Base-by-base conservation (phyloP, 92 coral and sea anemone genomes). In the Zoanthus solanderi region DNA sequence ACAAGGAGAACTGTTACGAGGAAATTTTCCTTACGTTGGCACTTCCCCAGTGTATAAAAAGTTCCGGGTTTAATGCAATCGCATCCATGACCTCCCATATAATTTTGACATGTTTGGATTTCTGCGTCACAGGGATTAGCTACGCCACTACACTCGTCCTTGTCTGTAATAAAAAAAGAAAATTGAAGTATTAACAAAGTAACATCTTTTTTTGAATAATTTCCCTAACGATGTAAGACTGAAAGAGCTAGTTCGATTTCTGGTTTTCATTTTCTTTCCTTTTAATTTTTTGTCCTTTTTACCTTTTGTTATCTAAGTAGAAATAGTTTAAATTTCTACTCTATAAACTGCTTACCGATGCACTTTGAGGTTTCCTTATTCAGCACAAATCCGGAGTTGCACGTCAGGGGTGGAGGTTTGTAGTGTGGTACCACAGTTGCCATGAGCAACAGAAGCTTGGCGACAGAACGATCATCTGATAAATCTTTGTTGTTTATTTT, bases 71-170 rank as follows among this genome's bases (percentile, higher is more conserved):
- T 84, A 7, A 60, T 67, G 79, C 98, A 94, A 8, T 90, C 96
- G 32, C 98, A 94, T 13, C 88, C 94, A 75, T 86, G 83, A n/a
- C 98, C 95, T 37, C 95, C 98, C 45, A 44, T 78, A 76, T 92
- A 93, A 86, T 94, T 93, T 78, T 92, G 95, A 77, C 98, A 94
- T 14, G 79, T 69, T 85, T 94, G 95, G 46, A 83, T 92, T 9
- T 53, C 32, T 54, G 87, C 76, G 87, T 77, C 67, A 31, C 98
- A 94, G 52, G 72, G 71, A n/a, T 42, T 74, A 16, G 81, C 17
- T 44, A 42, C 28, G 8, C 48, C 29, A 11, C 71, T 60, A 37
- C 98, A 94, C 71, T 94, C 98, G 52, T 94, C 73, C 44, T 83
- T 56, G 87, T 94, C 98, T 94, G 87, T 2, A 34, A 69, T 30